Conservation (phyloP, 30 jellyfish, hydroid and myxozoan species). For the Aurelia sp. region DNA sequence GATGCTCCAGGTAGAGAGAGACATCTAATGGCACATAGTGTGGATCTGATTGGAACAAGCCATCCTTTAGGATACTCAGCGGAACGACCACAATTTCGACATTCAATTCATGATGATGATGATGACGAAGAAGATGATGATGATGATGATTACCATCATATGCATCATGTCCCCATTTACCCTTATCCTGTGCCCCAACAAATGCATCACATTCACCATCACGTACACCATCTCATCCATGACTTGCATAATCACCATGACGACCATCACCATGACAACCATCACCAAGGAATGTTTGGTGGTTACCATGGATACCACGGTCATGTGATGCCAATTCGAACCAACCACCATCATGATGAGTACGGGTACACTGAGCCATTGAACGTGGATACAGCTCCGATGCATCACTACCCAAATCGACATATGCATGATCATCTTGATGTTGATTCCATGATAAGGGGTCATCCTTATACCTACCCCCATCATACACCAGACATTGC, state of each 20-base stretch:
- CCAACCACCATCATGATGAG: slow-evolving; percentile 57
- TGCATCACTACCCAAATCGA: slow-evolving; percentile 71
- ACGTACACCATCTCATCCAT: slow-evolving; percentile 56
- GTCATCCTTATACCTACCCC: slow-evolving; percentile 59
- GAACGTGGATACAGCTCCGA: slow-evolving; percentile 77
- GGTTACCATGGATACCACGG: slow-evolving; percentile 67
- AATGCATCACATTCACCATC: slow-evolving; percentile 72
- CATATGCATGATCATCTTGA: slow-evolving; percentile 60
- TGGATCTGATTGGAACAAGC: slow-evolving; percentile 61
- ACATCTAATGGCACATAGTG: slow-evolving; percentile 59
- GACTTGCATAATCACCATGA: slow-evolving; percentile 17
- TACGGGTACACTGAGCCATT: slow-evolving; percentile 62
- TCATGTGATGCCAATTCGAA: slow-evolving; percentile 44
- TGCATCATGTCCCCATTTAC: slow-evolving; percentile 45
- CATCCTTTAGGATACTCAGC: slow-evolving; percentile 33
- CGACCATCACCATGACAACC: slow-evolving; percentile 41
- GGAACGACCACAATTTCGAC: slow-evolving; percentile 45
- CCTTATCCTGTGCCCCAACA: slow-evolving; percentile 61
- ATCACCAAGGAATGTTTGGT: slow-evolving; percentile 60
- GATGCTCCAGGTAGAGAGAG: slow-evolving; percentile 38
- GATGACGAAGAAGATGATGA: slow-evolving; percentile 77
- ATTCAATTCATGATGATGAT: slow-evolving; percentile 38
- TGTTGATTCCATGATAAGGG: slow-evolving; percentile 56
- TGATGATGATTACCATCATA: slow-evolving; percentile 54
- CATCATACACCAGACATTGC: slow-evolving; percentile 66